Evolutionary conservation across 2,113 vertebrate genomes (phyloP).

Genomic region (Pterocles gutturalis): DNA sequence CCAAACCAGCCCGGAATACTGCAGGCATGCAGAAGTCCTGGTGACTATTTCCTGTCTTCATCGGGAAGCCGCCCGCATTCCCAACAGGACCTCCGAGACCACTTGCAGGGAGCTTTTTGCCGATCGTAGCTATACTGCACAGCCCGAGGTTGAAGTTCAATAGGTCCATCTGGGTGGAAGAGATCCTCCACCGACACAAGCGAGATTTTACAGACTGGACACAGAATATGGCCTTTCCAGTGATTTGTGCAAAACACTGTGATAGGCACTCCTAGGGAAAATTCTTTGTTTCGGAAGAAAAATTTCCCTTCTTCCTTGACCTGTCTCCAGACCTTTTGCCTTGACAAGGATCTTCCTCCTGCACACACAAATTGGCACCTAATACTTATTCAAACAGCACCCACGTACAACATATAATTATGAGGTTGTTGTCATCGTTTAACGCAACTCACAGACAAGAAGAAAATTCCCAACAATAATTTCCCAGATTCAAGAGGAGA

Average conservation of each 20-base stretch:
- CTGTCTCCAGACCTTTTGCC: constrained; percentile 1
- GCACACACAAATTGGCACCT: background rate
- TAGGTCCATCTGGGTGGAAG: background rate
- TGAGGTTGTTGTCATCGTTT: background rate
- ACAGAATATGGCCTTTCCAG: background rate
- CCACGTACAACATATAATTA: constrained; percentile 3
- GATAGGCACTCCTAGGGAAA: background rate
- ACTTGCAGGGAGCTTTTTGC: background rate
- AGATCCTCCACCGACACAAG: background rate
- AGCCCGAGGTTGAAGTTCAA: background rate
- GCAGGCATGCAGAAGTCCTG: background rate
- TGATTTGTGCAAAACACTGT: background rate
- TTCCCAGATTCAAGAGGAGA: background rate
- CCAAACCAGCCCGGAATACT: background rate
- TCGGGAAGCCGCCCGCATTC: background rate
- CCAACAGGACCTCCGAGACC: background rate
- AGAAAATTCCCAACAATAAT: constrained; percentile 1
- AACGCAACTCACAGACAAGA: background rate
- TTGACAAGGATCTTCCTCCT: background rate
- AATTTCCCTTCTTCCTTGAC: background rate
- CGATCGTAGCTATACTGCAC: rapidly evolving
- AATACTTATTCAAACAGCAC: constrained; percentile 7
- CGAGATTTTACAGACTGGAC: background rate
- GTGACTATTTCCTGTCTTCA: background rate
- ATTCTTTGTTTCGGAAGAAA: background rate